Conservation (phyloP, 2,797 vertebrate genomes). For the Melanotaenia nigrans region DNA sequence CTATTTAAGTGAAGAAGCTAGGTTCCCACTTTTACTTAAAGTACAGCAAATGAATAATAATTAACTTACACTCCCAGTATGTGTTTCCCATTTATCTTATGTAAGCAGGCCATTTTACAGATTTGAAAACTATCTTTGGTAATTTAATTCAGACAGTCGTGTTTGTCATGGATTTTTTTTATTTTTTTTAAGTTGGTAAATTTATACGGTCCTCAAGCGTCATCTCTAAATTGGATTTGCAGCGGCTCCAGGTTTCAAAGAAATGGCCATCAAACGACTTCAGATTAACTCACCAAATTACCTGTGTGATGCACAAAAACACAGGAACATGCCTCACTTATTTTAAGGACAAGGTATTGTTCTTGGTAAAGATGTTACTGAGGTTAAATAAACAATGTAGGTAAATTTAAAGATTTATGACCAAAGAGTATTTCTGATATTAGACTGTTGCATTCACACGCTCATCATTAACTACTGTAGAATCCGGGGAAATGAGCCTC, state of each 20-base stretch:
- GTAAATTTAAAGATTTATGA: background rate
- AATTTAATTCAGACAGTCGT: no score
- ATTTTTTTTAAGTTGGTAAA: no score
- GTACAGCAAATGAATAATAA: no score
- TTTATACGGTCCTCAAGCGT: background rate
- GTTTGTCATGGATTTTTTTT: no score
- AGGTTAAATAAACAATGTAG: background rate
- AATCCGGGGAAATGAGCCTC: background rate
- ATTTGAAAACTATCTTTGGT: no score
- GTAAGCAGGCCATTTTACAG: background rate
- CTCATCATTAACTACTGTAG: background rate
- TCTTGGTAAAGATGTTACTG: slow-evolving; percentile 7
- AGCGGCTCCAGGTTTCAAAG: background rate
- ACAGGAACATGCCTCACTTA: background rate
- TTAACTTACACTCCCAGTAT: background rate
- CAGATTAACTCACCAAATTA: background rate
- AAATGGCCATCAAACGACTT: background rate
- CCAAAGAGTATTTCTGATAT: background rate
- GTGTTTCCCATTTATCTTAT: background rate
- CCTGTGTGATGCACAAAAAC: background rate
- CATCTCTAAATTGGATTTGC: background rate
- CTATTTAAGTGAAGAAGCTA: background rate
- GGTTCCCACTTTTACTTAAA: no score
- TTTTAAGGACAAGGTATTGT: background rate
- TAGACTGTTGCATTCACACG: background rate